Evolutionary conservation across 2,113 vertebrate species (phyloP), one percentile per base, ranked within the genome.

Genomic region (Glaucomys volans): DNA sequence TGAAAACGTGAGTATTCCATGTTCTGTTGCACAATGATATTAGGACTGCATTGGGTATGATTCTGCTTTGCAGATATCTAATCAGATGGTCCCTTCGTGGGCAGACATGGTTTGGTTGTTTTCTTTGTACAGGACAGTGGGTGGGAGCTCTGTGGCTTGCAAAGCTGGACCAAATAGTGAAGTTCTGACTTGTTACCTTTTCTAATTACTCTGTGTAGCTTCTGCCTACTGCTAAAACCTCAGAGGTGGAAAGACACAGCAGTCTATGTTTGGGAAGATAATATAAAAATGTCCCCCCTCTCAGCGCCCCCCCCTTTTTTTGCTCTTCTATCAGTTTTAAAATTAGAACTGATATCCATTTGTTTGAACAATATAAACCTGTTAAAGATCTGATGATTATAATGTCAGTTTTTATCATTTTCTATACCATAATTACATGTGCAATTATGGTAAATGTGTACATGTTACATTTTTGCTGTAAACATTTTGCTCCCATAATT

Each of bases 241-340:
- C 24, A 76, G 37, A 54, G 47, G 44, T 50, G 54, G 50, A 64
- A 50, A 92, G 77, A 47, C 40, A 44, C 4, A 6, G 37, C 52
- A 14, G 24, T 50, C 66, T 93, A 10, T 85, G n/a, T 74, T 32
- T 62, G 66, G 22, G 64, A 80, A 92, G 66, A 88, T 50, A 47
- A 37, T 66, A 71, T 66, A 12, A 52, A 81, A 13, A 75, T 54
- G 10, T 1, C 44, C 67, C 54, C 28, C 9, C 37, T 22, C 47
- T 12, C 5, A 47, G 7, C 44, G 1, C 44, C 9, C 7, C 44
- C 44, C 44, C 66, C 30, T 74, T 26, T 52, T 47, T 74, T 44
- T 26, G 66, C 4, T 88, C n/a, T 94, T 88, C 80, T 93, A 84
- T 89, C 37, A 92, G 17, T 66, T 93, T 95, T 76, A 76, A 95